Evolutionary conservation across 2,888 invertebrate species (phyloP).

Genomic region (Siphonodentalium dalli): DNA sequence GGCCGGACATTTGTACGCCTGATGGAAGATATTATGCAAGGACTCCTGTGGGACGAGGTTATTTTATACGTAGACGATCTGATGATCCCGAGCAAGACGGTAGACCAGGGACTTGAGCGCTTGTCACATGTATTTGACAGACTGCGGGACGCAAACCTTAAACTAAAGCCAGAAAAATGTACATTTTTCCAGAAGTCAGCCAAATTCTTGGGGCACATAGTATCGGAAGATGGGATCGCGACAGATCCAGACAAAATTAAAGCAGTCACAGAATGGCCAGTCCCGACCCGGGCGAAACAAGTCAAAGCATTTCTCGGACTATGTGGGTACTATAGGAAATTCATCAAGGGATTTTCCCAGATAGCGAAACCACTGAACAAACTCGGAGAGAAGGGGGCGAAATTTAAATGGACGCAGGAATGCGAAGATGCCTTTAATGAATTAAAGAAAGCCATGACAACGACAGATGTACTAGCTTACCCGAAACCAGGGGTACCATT

Average conservation of each 20-base stretch:
- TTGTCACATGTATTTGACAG: neutral
- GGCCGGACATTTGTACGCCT: constrained; percentile 32
- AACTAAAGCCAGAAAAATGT: neutral
- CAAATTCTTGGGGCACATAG: neutral
- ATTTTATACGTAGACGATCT: neutral
- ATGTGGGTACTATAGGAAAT: neutral
- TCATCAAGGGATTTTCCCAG: neutral
- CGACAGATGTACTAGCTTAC: too few species aligned
- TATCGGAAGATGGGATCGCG: neutral
- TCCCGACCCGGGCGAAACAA: neutral
- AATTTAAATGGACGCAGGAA: neutral
- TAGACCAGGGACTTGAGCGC: neutral
- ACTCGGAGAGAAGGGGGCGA: neutral
- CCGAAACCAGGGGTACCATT: too few species aligned
- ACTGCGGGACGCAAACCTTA: neutral
- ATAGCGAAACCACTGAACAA: neutral
- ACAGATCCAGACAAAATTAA: neutral
- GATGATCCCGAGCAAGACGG: neutral
- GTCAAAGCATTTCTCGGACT: neutral
- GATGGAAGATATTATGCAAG: constrained; percentile 27
- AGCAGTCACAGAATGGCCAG: neutral
- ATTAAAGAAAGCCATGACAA: too few species aligned
- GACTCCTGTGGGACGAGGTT: constrained; percentile 28
- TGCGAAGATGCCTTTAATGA: neutral
- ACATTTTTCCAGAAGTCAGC: neutral